Percentiles rank a stretch among this genome's conserved stretches.
phyloP scores from a whole-genome alignment of 2,113 vertebrate species.

The Grammomys surdaster region DNA sequence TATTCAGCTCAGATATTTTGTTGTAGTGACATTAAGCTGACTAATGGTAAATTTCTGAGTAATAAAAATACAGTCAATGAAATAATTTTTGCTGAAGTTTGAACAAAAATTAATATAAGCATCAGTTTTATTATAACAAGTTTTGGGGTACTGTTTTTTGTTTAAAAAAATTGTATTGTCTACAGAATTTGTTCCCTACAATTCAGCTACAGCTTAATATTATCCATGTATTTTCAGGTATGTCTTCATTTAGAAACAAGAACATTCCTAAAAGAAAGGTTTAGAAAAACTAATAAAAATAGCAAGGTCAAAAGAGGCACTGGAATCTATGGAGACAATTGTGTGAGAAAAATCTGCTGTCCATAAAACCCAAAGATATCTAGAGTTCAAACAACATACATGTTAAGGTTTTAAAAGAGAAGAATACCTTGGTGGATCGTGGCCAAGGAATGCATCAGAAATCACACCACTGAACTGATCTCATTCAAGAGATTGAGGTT shows the following conservation, averaged over 20 bases:
- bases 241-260: not conserved
- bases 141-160: not conserved
- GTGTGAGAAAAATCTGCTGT: not conserved
- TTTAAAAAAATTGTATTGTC: not conserved
- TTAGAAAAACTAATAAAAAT: fast-evolving
- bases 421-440: not conserved
- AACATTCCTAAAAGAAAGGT: not conserved
- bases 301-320: not conserved
- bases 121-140: not conserved
- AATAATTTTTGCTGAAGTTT: not conserved
- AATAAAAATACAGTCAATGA: not conserved
- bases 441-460: not conserved
- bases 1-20: not conserved
- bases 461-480: not conserved
- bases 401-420: not conserved
- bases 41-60: not conserved
- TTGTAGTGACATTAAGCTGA: not conserved
- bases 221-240: not conserved
- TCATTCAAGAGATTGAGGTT: not conserved
- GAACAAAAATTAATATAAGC: not conserved
- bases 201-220: not conserved
- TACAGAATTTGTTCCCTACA: not conserved
- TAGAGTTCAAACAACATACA: not conserved
- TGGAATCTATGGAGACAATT: not conserved
- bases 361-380: not conserved